A percentile compares a stretch with the other conserved stretches of the same genome.
These are phyloP conservation scores for Lonchura striata DNA, from an alignment of 2,113 vertebrate species.

Conservation along the genomic window DNA sequence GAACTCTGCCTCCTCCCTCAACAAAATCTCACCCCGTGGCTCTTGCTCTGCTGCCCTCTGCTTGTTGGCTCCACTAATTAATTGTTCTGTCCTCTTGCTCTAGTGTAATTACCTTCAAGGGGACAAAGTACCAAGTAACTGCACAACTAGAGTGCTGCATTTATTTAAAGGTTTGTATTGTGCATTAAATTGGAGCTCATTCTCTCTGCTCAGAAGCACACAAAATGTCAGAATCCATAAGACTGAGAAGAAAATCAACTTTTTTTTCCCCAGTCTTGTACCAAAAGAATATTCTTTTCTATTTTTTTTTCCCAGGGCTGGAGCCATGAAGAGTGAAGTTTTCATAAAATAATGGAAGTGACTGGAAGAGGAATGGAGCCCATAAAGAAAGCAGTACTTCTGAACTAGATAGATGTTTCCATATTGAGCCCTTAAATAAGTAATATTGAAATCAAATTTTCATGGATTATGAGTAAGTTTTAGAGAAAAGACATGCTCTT, in stretches of 20 bases:
- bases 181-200: neutral
- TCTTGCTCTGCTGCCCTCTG: neutral
- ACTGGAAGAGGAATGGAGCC: neutral
- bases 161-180: neutral
- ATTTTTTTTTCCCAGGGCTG: neutral
- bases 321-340: neutral
- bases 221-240: neutral
- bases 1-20: neutral
- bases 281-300: neutral
- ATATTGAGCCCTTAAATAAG: slow-evolving; percentile 29
- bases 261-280: neutral
- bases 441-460: slow-evolving; percentile 22
- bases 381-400: neutral
- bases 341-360: neutral
- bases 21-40: neutral
- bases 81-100: neutral
- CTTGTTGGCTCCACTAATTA: neutral
- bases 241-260: neutral
- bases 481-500: neutral
- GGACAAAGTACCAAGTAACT: neutral
- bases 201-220: neutral
- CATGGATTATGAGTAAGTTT: neutral
- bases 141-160: neutral
- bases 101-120: neutral
- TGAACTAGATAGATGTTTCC: neutral